Percentiles rank a stretch among this genome's conserved stretches.
Conservation (phyloP, 1,140 invertebrate species). For the Bombus pyrosoma region DNA sequence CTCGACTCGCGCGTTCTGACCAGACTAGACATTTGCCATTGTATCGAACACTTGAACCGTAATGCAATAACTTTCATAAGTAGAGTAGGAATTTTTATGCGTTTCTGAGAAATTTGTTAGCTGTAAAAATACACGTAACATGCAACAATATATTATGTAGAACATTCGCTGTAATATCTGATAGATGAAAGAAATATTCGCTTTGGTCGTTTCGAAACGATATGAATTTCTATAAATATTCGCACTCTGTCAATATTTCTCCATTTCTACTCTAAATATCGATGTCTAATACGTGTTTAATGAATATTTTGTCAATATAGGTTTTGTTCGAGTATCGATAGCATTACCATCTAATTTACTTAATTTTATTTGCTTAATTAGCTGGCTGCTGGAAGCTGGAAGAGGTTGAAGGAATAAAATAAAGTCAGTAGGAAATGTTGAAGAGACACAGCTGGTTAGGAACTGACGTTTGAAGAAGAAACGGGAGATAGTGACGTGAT, state of each 20-base stretch:
- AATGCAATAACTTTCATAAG: background rate
- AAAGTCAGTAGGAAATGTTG: background rate
- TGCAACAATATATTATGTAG: background rate
- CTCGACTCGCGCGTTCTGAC: background rate
- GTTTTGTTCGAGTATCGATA: background rate
- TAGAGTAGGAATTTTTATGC: background rate
- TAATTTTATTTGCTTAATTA: too few species aligned
- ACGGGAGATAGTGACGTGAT: background rate
- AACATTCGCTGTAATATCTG: background rate
- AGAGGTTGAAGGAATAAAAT: background rate
- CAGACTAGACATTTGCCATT: background rate
- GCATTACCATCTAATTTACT: too few species aligned
- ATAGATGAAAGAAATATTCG: background rate
- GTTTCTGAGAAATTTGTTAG: background rate
- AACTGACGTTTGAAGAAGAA: background rate
- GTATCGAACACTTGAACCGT: background rate
- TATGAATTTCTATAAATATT: too few species aligned
- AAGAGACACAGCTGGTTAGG: background rate
- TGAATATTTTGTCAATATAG: background rate
- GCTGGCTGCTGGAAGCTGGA: background rate
- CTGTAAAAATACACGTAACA: background rate
- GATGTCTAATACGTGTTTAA: background rate
- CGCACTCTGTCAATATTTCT: fast-evolving
- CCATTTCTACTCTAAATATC: background rate
- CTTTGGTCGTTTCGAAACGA: too few species aligned